Evolutionary conservation across 2,888 invertebrate genomes (phyloP).

Genomic region (Mimas tiliae): DNA sequence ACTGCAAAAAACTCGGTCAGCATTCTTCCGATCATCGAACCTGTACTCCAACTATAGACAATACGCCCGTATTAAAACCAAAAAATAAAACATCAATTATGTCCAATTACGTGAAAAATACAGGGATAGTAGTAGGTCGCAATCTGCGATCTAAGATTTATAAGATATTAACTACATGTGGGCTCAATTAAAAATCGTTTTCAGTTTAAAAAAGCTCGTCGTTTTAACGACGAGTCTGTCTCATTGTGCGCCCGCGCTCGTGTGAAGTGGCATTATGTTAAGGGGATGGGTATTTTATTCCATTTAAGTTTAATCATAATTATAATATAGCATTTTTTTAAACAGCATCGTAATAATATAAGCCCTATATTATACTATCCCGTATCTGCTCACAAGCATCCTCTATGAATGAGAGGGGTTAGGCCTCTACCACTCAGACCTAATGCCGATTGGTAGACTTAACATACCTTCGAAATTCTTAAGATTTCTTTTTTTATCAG

Average conservation of each 20-base stretch:
- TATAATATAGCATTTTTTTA: no score
- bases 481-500: no score
- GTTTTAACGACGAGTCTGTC: constrained; percentile 59
- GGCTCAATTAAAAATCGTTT: constrained; percentile 72
- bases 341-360: no score
- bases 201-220: constrained; percentile 51
- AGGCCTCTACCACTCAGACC: no score
- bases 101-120: constrained; percentile 51
- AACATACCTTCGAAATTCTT: no score
- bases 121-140: constrained; percentile 42
- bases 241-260: constrained; percentile 52
- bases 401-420: no score
- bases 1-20: no score
- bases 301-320: no score
- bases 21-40: background rate
- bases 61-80: background rate
- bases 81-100: constrained; percentile 43
- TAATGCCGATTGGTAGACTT: no score
- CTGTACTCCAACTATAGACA: background rate
- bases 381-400: no score
- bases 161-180: constrained; percentile 72
- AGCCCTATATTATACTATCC: no score
- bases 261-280: constrained; percentile 64
- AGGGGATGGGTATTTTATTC: constrained; percentile 44
- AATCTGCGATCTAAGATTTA: constrained; percentile 68